Conservation (phyloP, 2,797 vertebrate genomes). For the Neoniphon sammara region DNA sequence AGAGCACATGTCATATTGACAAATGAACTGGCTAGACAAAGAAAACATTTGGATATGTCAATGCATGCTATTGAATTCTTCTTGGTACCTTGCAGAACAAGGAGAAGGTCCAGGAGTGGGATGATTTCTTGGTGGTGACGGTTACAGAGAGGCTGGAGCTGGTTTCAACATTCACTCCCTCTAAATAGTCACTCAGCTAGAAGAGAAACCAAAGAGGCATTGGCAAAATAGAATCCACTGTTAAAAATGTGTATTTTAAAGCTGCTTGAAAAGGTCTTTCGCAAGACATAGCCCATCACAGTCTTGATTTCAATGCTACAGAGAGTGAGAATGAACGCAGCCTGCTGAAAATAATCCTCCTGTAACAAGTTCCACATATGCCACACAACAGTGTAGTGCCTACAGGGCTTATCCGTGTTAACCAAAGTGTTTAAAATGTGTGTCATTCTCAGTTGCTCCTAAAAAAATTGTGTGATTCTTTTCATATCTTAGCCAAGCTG, state of each 20-base stretch:
- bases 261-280: not conserved
- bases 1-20: not conserved
- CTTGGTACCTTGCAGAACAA: slow-evolving; percentile 94
- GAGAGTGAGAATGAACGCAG: not conserved
- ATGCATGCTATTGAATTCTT: not conserved
- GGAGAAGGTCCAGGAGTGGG: slow-evolving; percentile 96
- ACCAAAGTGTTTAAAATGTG: not conserved
- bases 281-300: not conserved
- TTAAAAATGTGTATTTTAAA: not conserved
- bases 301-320: no score
- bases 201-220: slow-evolving; percentile 12
- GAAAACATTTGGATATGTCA: not conserved
- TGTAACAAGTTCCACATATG: no score
- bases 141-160: slow-evolving; percentile 93
- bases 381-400: no score
- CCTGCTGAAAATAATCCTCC: not conserved
- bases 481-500: not conserved
- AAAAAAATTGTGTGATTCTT: not conserved
- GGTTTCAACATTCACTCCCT: slow-evolving; percentile 94
- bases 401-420: not conserved
- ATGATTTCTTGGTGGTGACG: slow-evolving; percentile 95
- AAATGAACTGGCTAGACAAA: slow-evolving; percentile 1
- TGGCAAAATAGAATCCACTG: not conserved
- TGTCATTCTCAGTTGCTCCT: not conserved
- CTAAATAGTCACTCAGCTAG: slow-evolving; percentile 95